Evolutionary conservation across 2,797 vertebrate species (phyloP).

Genomic region (Dermochelys coriacea): DNA sequence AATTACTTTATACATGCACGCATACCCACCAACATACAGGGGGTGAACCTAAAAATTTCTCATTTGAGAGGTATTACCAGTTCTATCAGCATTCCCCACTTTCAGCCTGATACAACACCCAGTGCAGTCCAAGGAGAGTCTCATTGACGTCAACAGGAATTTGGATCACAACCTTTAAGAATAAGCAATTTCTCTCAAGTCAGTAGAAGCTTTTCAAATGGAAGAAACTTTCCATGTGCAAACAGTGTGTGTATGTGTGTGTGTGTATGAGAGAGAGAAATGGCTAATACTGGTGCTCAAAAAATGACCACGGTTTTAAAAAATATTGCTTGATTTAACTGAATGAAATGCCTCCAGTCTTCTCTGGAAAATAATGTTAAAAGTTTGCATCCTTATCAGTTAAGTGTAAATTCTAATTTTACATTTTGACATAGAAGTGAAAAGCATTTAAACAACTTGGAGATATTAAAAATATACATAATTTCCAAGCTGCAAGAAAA

Average conservation of each 20-base stretch:
- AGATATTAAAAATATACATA: background rate
- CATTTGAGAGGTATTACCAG: background rate
- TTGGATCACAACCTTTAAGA: background rate
- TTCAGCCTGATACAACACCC: background rate
- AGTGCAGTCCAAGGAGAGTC: background rate
- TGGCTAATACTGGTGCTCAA: background rate
- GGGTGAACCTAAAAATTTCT: background rate
- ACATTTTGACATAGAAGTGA: background rate
- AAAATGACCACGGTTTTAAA: background rate
- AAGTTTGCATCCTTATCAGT: background rate
- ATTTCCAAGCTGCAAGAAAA: background rate
- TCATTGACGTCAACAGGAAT: accelerated
- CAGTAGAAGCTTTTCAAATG: background rate
- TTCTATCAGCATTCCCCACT: background rate
- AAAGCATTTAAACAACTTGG: background rate
- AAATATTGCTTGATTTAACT: background rate
- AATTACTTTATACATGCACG: background rate
- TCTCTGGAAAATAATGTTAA: background rate
- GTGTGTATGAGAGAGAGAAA: background rate
- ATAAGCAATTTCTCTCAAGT: background rate
- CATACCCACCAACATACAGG: background rate
- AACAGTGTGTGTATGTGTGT: background rate
- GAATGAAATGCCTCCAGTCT: background rate
- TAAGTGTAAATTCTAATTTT: background rate
- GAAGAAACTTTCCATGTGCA: background rate